Base-by-base conservation (phyloP, 53 echinoderm and acorn worm species). In the Pentamera pediparva region DNA sequence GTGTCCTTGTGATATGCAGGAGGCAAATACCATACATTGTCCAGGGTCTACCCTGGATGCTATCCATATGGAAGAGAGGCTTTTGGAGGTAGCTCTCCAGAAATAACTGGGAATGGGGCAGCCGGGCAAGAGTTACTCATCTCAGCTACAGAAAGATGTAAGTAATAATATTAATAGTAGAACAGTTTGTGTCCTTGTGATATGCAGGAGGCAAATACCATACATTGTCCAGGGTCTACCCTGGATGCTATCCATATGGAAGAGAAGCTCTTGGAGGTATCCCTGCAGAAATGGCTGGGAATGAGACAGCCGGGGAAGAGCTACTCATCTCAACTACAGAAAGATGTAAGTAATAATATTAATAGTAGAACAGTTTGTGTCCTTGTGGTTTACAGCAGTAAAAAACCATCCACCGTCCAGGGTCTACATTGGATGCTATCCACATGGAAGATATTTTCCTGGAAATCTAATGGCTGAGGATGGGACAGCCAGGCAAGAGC, bases 71-170 rank as follows among this genome's bases (percentile, higher is more conserved):
- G 98, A 98, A 70, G 89, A 86, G 78, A 83, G 76, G 43, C 63
- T 98, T 13, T 70, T 92, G 58, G 98, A 98, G 80, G 62, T 84
- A 5, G 88, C 89, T 8, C 52, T 82, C 35, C 80, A 74, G 51
- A 83, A 98, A 54, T 98, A 91, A 91, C 78, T 77, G 52, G 78
- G 80, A 11, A 36, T 89, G 54, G 78, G 77, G 7, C 75, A 77
- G 8, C 70, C 80, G 3, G 98, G 98, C 11, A 74, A 65, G 50
- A 81, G 89, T 58, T 98, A 85, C 79, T 78, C 85, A 56, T 47
- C 78, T 35, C 98, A 98, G 61, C 77, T 98, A 64, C 96, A 98
- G 65, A 83, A 82, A 89, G 98, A 98, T 92, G 98, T 98, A 76
- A 89, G 98, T 78, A 29, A 54, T n/a, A n/a, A n/a, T n/a, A n/a